Evolutionary conservation across 1,140 invertebrate genomes (phyloP), one percentile per base, ranked within the genome.

Genomic region (Heliothis virescens): DNA sequence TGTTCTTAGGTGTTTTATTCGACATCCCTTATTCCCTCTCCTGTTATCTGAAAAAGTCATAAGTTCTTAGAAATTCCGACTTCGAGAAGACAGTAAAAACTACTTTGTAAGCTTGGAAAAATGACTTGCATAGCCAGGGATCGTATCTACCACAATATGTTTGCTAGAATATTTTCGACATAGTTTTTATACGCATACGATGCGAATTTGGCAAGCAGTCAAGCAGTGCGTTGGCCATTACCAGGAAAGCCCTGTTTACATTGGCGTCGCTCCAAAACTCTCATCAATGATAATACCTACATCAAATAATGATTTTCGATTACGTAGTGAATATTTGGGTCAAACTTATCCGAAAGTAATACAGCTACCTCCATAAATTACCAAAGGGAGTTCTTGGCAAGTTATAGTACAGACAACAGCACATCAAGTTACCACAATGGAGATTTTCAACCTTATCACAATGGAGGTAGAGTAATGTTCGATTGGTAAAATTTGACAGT

Each of bases 11-110:
- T 87, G 80, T 92, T 90, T 92, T 83, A 91, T 84, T 91, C 75
- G 7, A 90, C 67, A 79, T 95, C 95, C 88, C 95, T 92, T 74
- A 95, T 93, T 12, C 95, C 95, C 47, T 95, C 93, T 59, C 85
- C 41, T 18, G 92, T 95, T 81, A 95, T 95, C 95, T 95, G 90
- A 87, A 75, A 82, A 80, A 74, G 9, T 41, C 5, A 74, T 2
- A 29, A 41, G n/a, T 26, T 9, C n/a, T 48, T 72, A 29, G 16
- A 52, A 63, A 75, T 72, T 72, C 82, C 3, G 34, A 41, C 34
- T 9, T 41, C 34, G 5, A 41, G 3, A 7, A 41, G 34, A 41
- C 34, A 41, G 34, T 41, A 41, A 41, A 41, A 41, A 9, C 34
- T 41, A 41, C 34, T 41, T 41, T 5, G 5, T 41, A 41, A 41